Evolutionary conservation across 2,113 vertebrate species (phyloP).

Genomic region (Chionomys nivalis): DNA sequence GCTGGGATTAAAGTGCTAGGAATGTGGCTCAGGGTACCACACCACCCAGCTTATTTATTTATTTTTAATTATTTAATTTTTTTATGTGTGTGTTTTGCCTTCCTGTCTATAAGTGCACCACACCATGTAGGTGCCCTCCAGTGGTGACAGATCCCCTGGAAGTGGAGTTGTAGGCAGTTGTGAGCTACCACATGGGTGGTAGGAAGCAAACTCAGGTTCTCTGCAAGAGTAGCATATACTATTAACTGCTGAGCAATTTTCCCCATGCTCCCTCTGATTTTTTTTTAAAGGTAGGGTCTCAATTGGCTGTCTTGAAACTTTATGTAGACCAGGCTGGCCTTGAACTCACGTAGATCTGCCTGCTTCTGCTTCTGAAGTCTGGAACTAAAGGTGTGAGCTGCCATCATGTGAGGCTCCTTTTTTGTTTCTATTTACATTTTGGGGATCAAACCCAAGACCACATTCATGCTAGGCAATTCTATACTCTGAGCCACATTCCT

Average conservation of each 20-base stretch:
- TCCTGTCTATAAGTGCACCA: neutral
- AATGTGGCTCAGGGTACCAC: no score
- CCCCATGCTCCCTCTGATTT: neutral
- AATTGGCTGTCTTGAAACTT: neutral
- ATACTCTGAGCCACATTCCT: no score
- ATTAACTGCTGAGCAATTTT: neutral
- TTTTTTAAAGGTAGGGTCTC: neutral
- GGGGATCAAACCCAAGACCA: neutral
- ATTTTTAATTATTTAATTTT: neutral
- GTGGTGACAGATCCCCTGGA: neutral
- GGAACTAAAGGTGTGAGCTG: neutral
- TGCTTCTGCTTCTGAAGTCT: neutral
- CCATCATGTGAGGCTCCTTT: neutral
- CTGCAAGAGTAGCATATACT: neutral
- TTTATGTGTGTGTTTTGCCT: neutral
- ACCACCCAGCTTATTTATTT: neutral
- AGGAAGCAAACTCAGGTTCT: neutral
- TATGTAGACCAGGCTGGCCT: neutral
- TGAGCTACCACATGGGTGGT: neutral
- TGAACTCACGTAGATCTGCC: neutral
- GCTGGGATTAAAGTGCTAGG: neutral
- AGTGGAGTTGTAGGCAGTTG: neutral
- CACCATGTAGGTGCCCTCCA: neutral
- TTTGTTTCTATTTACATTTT: neutral
- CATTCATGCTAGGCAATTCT: neutral